Evolutionary conservation across 2,888 invertebrate genomes (phyloP).

Genomic region (Apantesis nais): DNA sequence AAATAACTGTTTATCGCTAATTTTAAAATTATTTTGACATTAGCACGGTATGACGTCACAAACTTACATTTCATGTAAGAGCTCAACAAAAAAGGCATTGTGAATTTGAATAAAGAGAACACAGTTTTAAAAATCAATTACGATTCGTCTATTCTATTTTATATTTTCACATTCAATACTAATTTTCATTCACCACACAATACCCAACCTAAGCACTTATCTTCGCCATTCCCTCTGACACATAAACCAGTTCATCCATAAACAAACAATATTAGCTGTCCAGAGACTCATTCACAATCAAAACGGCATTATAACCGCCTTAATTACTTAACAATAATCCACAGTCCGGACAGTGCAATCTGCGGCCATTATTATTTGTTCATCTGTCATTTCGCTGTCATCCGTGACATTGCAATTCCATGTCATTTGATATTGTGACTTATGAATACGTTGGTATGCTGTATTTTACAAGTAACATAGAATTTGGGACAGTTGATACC

Average conservation of each 20-base stretch:
- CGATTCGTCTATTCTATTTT: background rate
- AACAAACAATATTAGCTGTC: constrained; percentile 8
- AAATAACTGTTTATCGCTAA: too few species aligned
- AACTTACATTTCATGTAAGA: too few species aligned
- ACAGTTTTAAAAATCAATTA: background rate
- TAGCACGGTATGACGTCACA: too few species aligned
- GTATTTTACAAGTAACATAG: background rate
- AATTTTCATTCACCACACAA: background rate
- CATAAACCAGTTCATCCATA: constrained; percentile 17
- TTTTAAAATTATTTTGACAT: too few species aligned
- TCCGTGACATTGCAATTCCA: constrained; percentile 16
- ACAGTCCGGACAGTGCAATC: constrained; percentile 22
- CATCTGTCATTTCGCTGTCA: constrained; percentile 42
- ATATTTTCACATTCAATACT: background rate
- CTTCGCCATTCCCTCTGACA: constrained; percentile 8
- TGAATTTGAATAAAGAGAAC: background rate
- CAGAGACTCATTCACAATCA: constrained; percentile 24
- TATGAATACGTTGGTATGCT: constrained; percentile 12
- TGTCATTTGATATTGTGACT: constrained; percentile 14
- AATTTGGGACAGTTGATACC: constrained; percentile 23
- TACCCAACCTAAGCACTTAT: background rate
- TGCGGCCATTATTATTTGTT: constrained; percentile 38
- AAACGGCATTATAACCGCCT: constrained; percentile 35
- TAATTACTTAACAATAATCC: constrained; percentile 46
- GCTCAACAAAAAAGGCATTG: background rate